Conservation (phyloP, 2,797 vertebrate species). For the Gambusia yucatana region DNA sequence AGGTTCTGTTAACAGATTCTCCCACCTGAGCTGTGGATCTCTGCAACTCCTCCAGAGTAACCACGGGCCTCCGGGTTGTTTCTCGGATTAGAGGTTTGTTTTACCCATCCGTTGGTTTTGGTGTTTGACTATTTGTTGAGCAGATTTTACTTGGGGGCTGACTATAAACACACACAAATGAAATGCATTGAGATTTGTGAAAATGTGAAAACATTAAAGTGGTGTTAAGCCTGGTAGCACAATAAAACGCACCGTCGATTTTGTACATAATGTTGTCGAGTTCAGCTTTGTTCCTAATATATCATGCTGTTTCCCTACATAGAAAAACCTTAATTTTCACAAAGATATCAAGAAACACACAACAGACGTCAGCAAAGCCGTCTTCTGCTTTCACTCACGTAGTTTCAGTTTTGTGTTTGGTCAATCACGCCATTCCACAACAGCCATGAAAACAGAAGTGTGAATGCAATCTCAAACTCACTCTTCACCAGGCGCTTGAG, state of each 20-base stretch:
- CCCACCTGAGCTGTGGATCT: neutral
- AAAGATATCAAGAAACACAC: neutral
- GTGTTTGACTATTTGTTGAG: neutral
- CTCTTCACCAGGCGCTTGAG: constrained; percentile 62
- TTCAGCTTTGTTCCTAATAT: neutral
- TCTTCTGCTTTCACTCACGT: neutral
- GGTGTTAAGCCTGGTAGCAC: neutral
- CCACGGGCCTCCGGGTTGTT: neutral
- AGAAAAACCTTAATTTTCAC: neutral
- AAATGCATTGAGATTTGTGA: neutral
- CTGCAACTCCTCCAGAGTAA: neutral
- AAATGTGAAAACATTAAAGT: neutral
- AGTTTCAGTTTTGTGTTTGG: neutral
- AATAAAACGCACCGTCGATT: neutral
- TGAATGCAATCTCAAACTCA: constrained; percentile 65
- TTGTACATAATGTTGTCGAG: neutral
- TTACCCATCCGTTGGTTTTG: neutral
- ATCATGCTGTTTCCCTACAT: neutral
- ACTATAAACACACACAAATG: neutral
- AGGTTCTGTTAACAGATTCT: neutral
- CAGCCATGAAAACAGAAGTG: constrained; percentile 47
- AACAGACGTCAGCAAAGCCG: neutral
- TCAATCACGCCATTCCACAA: neutral
- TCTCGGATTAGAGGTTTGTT: neutral
- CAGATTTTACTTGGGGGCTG: neutral